Conservation (phyloP, 2,113 vertebrate species). For the Cynopterus brachyotis region DNA sequence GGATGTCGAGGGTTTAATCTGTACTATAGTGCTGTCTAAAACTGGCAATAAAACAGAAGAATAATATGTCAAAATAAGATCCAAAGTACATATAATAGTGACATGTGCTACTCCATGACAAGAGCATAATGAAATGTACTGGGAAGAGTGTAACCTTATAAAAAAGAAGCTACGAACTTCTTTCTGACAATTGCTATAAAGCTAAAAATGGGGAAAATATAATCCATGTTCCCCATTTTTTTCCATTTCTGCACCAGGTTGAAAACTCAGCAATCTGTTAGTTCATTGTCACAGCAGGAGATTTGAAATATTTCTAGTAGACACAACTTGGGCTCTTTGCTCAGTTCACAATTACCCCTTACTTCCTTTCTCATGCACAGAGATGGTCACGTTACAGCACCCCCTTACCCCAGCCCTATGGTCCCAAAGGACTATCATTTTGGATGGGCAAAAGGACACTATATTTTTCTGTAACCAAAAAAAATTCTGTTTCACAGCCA, state of each 20-base stretch:
- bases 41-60: constrained; percentile 50
- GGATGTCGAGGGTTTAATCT: constrained; percentile 46
- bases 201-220: background rate
- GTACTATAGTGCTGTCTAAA: constrained; percentile 35
- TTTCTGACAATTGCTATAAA: background rate
- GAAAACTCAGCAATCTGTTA: background rate
- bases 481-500: background rate
- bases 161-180: background rate
- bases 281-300: background rate
- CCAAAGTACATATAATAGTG: constrained; percentile 18
- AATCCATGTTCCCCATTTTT: background rate
- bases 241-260: background rate
- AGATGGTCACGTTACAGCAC: background rate
- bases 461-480: background rate
- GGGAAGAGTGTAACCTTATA: background rate
- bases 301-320: background rate
- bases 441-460: background rate
- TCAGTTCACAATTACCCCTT: background rate
- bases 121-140: constrained; percentile 29
- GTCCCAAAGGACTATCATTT: background rate
- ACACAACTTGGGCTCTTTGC: background rate
- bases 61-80: constrained; percentile 49
- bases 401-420: fast-evolving
- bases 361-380: background rate
- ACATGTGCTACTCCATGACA: background rate